Evolutionary conservation across 2,797 vertebrate species (phyloP).

Genomic region (Alauda arvensis): DNA sequence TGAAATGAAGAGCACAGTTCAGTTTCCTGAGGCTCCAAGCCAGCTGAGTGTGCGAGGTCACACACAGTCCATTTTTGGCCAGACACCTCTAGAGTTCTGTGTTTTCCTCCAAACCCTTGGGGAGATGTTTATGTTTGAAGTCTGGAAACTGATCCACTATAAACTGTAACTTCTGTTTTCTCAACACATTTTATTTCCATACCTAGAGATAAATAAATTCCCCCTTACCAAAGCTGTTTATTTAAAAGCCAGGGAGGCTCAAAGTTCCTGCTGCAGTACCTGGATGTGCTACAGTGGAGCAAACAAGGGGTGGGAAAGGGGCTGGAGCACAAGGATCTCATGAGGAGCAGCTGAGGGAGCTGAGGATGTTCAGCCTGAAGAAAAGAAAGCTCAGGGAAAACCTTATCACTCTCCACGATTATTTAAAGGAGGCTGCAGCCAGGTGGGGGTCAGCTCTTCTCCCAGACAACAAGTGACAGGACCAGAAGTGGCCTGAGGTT

Average conservation of each 20-base stretch:
- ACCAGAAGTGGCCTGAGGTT: background rate
- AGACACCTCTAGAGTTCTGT: background rate
- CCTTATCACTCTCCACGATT: background rate
- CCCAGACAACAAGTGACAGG: background rate
- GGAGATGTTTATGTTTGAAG: background rate
- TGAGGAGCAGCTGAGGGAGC: background rate
- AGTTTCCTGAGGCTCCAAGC: background rate
- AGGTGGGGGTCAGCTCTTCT: background rate
- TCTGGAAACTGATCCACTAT: background rate
- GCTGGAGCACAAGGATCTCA: background rate
- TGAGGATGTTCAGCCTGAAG: background rate
- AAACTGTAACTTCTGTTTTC: background rate
- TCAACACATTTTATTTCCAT: accelerated
- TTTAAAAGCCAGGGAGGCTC: background rate
- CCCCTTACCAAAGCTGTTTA: background rate
- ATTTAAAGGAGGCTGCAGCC: background rate
- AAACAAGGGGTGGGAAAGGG: background rate
- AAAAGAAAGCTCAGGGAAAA: background rate
- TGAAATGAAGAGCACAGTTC: background rate
- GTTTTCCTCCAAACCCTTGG: background rate
- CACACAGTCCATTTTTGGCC: background rate
- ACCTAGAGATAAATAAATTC: background rate
- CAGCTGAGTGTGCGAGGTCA: background rate
- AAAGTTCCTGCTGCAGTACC: background rate
- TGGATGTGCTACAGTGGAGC: background rate